A percentile compares a stretch with the other conserved stretches of the same genome.
These are phyloP conservation scores for Paedocypris micromegethes DNA, from an alignment of 2,797 vertebrate genomes.

Conservation along the genomic window DNA sequence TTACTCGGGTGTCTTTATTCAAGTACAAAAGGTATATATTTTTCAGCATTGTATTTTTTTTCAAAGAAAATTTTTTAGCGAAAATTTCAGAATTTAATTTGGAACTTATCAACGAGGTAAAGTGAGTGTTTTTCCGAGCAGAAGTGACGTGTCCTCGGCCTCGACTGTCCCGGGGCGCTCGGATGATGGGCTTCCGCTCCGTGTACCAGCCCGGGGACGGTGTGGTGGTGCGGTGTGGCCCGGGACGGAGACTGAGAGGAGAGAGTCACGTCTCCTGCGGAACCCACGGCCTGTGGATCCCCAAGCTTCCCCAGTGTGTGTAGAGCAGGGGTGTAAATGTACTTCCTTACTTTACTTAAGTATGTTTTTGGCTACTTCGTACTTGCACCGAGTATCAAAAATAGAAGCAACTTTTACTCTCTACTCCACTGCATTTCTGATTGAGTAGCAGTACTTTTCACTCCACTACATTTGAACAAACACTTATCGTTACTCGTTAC, in stretches of 20 bases:
- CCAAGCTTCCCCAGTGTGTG: constrained; percentile 53
- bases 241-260: constrained; percentile 28
- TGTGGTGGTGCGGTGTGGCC: constrained; percentile 41
- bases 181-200: background rate
- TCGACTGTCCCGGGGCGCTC: constrained; percentile 34
- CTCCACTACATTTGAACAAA: too few relatives aligned
- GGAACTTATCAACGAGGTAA: background rate
- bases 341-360: too few relatives aligned
- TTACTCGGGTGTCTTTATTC: too few relatives aligned
- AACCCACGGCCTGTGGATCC: constrained; percentile 49
- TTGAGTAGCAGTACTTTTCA: too few relatives aligned
- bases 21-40: too few relatives aligned
- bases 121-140: constrained; percentile 35
- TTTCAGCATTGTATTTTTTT: too few relatives aligned
- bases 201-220: constrained; percentile 31
- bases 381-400: too few relatives aligned
- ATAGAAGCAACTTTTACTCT: too few relatives aligned
- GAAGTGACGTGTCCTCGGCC: constrained; percentile 54
- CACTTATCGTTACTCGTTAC: too few relatives aligned
- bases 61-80: background rate
- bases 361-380: too few relatives aligned
- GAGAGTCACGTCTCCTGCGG: constrained; percentile 43
- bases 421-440: too few relatives aligned
- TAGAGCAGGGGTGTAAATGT: too few relatives aligned
- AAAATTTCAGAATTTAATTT: background rate